Conservation (phyloP, 2,113 vertebrate genomes). For the Craseonycteris thonglongyai region DNA sequence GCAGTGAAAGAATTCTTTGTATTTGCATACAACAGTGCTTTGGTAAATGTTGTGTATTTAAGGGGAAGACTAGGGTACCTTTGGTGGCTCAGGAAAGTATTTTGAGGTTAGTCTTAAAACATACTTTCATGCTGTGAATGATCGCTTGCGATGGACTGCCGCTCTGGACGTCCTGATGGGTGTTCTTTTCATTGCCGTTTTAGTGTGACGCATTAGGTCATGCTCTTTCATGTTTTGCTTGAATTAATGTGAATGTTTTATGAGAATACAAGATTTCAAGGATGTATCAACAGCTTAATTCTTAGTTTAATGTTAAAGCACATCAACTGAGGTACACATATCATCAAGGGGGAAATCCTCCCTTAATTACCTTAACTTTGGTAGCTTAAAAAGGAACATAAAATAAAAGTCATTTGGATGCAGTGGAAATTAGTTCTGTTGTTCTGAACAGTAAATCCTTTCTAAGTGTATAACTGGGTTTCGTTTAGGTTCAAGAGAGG, state of each 20-base stretch:
- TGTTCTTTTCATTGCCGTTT: conserved; percentile 41
- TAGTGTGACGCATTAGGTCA: conserved; percentile 32
- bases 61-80: neutral
- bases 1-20: neutral
- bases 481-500: conserved; percentile 33
- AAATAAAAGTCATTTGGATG: neutral
- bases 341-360: neutral
- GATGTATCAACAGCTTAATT: conserved; percentile 16
- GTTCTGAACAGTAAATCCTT: conserved; percentile 52
- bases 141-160: neutral
- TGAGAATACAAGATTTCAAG: conserved; percentile 17
- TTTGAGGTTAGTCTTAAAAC: conserved; percentile 31
- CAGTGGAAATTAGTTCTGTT: conserved; percentile 16
- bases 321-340: neutral
- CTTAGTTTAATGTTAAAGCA: neutral
- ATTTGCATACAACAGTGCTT: neutral
- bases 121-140: neutral
- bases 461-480: neutral
- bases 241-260: conserved; percentile 53
- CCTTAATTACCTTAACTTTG: conserved; percentile 30
- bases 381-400: conserved; percentile 23
- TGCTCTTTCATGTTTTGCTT: conserved; percentile 60
- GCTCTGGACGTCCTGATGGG: neutral
- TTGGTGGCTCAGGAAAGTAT: neutral
- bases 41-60: neutral